Conservation (phyloP, 2,888 invertebrate species). For the Druceiella hillmani region DNA sequence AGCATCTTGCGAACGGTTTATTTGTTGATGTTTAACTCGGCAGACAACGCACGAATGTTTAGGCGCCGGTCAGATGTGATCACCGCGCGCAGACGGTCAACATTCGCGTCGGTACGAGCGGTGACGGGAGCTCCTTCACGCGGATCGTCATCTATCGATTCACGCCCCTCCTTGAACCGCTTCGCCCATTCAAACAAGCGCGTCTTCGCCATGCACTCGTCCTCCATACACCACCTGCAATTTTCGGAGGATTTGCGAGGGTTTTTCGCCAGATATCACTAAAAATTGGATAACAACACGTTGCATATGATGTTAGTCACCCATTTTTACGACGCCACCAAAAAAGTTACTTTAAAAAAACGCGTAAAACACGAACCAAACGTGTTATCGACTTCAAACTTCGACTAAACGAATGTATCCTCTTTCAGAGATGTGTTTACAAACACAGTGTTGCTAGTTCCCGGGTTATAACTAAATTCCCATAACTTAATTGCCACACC, state of each 20-base stretch:
- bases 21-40: too few relatives aligned
- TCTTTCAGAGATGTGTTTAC: not conserved
- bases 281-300: not conserved
- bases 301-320: not conserved
- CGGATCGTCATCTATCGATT: conserved; percentile 1
- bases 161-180: not conserved
- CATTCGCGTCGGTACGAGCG: conserved; percentile 1
- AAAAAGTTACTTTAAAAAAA: not conserved
- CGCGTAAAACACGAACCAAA: conserved; percentile 1
- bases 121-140: conserved; percentile 1
- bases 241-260: conserved; percentile 1
- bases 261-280: not conserved
- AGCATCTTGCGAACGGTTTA: too few relatives aligned
- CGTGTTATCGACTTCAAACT: not conserved
- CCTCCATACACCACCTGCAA: conserved; percentile 1
- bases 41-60: too few relatives aligned
- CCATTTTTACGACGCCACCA: conserved; percentile 1
- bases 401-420: not conserved
- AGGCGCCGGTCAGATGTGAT: too few relatives aligned
- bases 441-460: conserved; percentile 1
- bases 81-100: not conserved
- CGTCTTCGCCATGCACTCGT: not conserved
- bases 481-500: not conserved
- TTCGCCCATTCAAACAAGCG: not conserved
- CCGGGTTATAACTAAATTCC: conserved; percentile 1